phyloP scores from a whole-genome alignment of 2,888 invertebrate genomes.

The Drosophila anomelani region DNA sequence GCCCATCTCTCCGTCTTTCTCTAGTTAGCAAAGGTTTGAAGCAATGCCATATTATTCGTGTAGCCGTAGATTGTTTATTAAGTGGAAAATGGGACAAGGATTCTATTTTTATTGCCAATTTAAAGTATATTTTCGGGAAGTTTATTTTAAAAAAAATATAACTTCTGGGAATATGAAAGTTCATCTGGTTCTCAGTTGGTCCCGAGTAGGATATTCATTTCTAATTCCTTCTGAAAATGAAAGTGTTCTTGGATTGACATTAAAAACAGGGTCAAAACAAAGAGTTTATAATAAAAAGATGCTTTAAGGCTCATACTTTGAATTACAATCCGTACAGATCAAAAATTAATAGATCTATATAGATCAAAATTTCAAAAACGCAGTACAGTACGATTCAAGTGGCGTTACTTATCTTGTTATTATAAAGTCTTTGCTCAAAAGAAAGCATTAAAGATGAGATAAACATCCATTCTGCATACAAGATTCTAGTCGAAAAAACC shows the following conservation, averaged over 20 bases:
- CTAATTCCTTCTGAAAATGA: too few species aligned
- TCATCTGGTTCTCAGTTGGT: background rate
- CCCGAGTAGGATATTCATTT: background rate
- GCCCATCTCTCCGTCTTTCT: constrained; percentile 26
- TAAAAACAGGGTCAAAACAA: background rate
- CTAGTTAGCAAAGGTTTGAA: constrained; percentile 62
- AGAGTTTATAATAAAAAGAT: background rate
- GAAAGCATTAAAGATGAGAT: constrained; percentile 16
- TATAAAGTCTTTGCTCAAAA: background rate
- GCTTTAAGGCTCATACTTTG: background rate
- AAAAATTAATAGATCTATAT: background rate
- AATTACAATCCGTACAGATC: too few species aligned
- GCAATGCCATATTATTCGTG: constrained; percentile 74
- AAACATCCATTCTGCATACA: constrained; percentile 62
- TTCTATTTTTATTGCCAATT: constrained; percentile 19
- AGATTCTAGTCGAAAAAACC: constrained; percentile 71
- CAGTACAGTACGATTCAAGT: background rate
- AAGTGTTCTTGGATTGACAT: background rate
- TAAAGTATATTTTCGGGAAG: background rate
- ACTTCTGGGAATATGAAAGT: background rate
- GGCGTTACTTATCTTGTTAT: background rate
- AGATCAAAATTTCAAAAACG: background rate
- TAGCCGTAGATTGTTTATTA: constrained; percentile 74
- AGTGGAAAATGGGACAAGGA: constrained; percentile 51
- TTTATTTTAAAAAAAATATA: background rate